Evolutionary conservation across 2,113 vertebrate genomes (phyloP), one percentile per base, ranked within the genome.

Genomic region (Meles meles): DNA sequence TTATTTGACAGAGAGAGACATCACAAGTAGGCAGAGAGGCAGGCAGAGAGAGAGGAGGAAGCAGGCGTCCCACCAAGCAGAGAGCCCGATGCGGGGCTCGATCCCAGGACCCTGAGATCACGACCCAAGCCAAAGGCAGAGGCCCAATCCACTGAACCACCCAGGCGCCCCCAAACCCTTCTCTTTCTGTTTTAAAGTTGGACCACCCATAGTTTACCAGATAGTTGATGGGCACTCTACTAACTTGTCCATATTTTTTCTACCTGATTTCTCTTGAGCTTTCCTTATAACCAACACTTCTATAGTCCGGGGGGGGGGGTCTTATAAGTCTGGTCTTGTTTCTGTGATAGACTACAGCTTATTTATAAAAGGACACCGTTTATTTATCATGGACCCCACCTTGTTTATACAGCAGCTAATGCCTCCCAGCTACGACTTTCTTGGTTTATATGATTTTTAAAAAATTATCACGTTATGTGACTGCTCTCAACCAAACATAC

Each of bases 371-470:
- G 27, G 72, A 57, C 47, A 27, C 49, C 52, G 21, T 63, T 94
- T 89, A 52, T 90, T 97, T 94, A 85, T 97, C 85, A 81, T 52
- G 80, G 80, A 10, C 12, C 90, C 90, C 76, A 88, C 69, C 63
- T 94, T 88, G 42, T 93, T 97, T 96, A 67, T 81, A 94, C 92
- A 97, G 90, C 59, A 95, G 17, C 47, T 80, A 6, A 74, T 44
- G 83, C 57, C 96, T 90, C 85, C 71, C 65, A 81, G 11, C 65
- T 72, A 59, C 31, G 80, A 27, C 91, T 95, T 97, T 93, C 59
- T 92, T 84, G 69, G 89, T 93, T 94, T 96, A 90, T 79, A 57
- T 42, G 83, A 83, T 82, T 93, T 71, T 59, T 10, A 65, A 86
- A 94, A 94, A 97, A 90, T 90, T 63, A 96, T 80, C 67, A 29